These are phyloP conservation scores for Papilio aristodemus DNA, from an alignment of 1,140 invertebrate genomes.

Conservation along the genomic window DNA sequence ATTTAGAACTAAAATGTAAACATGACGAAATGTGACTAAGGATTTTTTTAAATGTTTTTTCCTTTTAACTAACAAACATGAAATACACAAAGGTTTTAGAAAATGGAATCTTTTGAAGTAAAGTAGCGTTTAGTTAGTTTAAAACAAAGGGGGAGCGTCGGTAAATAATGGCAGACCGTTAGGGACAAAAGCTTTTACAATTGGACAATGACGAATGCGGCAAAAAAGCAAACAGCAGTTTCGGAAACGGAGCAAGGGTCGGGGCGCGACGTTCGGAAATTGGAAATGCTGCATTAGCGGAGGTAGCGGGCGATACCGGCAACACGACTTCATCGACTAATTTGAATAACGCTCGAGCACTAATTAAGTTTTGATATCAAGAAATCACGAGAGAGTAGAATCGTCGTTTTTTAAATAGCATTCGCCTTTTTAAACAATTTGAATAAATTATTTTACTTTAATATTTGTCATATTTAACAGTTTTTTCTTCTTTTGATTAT, in stretches of 20 bases:
- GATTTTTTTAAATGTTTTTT: neutral
- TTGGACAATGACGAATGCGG: conserved; percentile 70
- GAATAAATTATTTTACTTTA: neutral
- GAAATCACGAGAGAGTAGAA: neutral
- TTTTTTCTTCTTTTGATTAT: no score
- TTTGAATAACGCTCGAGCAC: conserved; percentile 25
- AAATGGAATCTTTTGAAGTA: conserved; percentile 25
- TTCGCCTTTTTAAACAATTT: neutral
- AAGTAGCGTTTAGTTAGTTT: conserved; percentile 40
- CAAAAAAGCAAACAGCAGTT: conserved; percentile 65
- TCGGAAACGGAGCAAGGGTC: conserved; percentile 45
- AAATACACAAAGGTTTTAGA: conserved; percentile 18
- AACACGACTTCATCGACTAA: conserved; percentile 37
- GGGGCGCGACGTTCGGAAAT: conserved; percentile 61
- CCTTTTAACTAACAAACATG: conserved; percentile 14
- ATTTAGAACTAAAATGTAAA: neutral
- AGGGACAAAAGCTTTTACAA: conserved; percentile 59
- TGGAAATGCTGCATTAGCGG: conserved; percentile 67
- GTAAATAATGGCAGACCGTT: conserved; percentile 43
- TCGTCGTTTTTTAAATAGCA: neutral
- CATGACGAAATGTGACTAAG: neutral
- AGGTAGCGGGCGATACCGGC: conserved; percentile 59
- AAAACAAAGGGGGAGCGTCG: conserved; percentile 36
- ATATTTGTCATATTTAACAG: neutral
- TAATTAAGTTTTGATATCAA: conserved; percentile 28